A percentile compares a stretch with the other conserved stretches of the same genome.
Conservation (phyloP, 1,140 invertebrate genomes). For the Aculops lycopersici region DNA sequence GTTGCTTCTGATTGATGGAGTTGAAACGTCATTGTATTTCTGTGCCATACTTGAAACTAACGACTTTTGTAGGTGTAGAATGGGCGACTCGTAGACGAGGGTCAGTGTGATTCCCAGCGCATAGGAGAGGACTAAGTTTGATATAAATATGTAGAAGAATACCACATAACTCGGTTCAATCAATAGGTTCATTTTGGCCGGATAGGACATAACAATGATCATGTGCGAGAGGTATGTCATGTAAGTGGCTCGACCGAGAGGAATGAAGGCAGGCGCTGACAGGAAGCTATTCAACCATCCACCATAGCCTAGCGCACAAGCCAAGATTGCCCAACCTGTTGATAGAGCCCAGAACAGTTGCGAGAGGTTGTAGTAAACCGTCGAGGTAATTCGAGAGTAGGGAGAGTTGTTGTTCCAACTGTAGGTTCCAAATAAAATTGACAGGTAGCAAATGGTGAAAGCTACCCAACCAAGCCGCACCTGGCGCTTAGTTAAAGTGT, state of each 20-base stretch:
- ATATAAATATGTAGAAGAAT: background rate
- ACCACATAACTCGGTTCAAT: background rate
- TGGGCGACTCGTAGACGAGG: background rate
- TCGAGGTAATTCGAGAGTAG: slow-evolving; percentile 15
- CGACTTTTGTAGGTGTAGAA: background rate
- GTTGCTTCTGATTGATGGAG: too few relatives aligned
- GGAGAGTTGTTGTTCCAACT: background rate
- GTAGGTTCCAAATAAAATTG: background rate
- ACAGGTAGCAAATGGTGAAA: background rate
- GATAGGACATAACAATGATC: slow-evolving; percentile 5
- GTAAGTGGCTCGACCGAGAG: slow-evolving; percentile 2
- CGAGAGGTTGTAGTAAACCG: slow-evolving; percentile 44
- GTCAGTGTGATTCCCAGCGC: background rate
- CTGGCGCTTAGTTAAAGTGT: background rate
- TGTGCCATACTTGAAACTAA: too few relatives aligned
- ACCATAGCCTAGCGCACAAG: background rate
- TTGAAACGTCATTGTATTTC: too few relatives aligned
- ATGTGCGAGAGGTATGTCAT: slow-evolving; percentile 9
- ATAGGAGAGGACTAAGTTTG: background rate
- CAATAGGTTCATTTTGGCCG: background rate
- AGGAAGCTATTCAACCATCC: slow-evolving; percentile 1
- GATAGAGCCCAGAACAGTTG: slow-evolving; percentile 1
- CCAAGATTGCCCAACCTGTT: background rate
- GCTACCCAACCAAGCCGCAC: background rate
- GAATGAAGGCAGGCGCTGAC: background rate